Evolutionary conservation across 2,113 vertebrate genomes (phyloP), one percentile per base, ranked within the genome.

Genomic region (Arvicanthis niloticus): DNA sequence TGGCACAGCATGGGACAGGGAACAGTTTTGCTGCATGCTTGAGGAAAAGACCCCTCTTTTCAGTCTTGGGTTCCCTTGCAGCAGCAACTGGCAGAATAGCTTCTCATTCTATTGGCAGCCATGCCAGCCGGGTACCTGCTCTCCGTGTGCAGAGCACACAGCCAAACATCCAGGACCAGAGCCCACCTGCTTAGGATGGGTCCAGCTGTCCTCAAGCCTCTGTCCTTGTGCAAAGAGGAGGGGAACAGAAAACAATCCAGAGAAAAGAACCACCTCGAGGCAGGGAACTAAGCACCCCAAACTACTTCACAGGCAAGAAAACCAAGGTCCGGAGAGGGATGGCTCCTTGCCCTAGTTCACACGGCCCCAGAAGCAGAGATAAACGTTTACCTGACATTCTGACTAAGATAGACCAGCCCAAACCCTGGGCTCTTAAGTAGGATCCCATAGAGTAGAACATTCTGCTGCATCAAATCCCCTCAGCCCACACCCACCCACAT

Each of bases 271-370:
- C 16, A 34, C 48, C 45, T 17, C 77, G 65, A 65, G 8, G 13
- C 29, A 62, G 31, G 6, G 34, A 84, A 40, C 76, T 17, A 78
- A 73, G 45, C 37, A 17, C 45, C 42, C 70, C 29, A 45, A 75
- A 26, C 40, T 26, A 84, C 60, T 65, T 91, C 31, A 82, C 62
- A 95, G 67, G 77, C n/a, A 34, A 96, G 70, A 11, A 87, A 89
- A 67, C 17, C 19, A 7, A 94, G 94, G 89, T 65, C 65, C 86
- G 82, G 48, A 91, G 40, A 96, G 29, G 26, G 16, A 31, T 26
- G 58, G 77, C 40, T 26, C 67, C 37, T 53, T 34, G 85, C 24
- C 45, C 31, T 42, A 19, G 53, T 21, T 53, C 84, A 60, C 88
- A 85, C 3, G 65, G 80, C 67, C 67, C 6, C 53, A 78, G 80